Conservation (phyloP, 30 jellyfish, hydroid and myxozoan species). For the Clytia hemisphaerica region DNA sequence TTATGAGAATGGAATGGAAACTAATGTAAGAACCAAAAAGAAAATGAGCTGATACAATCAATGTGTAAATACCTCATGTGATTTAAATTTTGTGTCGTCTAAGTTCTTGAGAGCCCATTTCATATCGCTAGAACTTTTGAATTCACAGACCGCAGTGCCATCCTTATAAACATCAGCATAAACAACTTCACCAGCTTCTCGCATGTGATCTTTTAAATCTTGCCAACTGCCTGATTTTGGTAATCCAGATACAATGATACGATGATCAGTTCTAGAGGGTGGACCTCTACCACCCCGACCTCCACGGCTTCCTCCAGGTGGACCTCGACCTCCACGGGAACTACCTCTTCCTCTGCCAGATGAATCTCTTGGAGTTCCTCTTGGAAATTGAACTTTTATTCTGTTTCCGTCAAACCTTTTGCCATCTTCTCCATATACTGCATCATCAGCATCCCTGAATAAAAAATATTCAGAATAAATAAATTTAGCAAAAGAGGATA, state of each 20-base stretch:
- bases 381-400: conserved; percentile 83
- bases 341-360: conserved; percentile 59
- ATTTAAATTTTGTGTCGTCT: conserved; percentile 74
- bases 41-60: too few relatives aligned
- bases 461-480: not conserved
- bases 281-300: conserved; percentile 88
- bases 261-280: conserved; percentile 72
- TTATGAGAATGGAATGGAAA: too few relatives aligned
- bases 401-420: conserved; percentile 65
- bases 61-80: conserved; percentile 74
- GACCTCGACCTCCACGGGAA: conserved; percentile 40
- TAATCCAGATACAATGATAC: conserved; percentile 81
- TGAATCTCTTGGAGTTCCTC: conserved; percentile 49
- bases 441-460: conserved; percentile 97
- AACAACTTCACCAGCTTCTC: conserved; percentile 97
- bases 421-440: conserved; percentile 93
- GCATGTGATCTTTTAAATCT: conserved; percentile 94
- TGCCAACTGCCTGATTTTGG: conserved; percentile 99
- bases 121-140: conserved; percentile 78
- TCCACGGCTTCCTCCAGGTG: conserved; percentile 62
- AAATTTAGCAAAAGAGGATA: not conserved
- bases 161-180: conserved; percentile 84
- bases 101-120: conserved; percentile 91
- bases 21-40: too few relatives aligned
- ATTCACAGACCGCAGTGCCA: conserved; percentile 96